These are phyloP conservation scores for Dexiosoma caninum DNA, from an alignment of 2,888 invertebrate species.

Conservation along the genomic window DNA sequence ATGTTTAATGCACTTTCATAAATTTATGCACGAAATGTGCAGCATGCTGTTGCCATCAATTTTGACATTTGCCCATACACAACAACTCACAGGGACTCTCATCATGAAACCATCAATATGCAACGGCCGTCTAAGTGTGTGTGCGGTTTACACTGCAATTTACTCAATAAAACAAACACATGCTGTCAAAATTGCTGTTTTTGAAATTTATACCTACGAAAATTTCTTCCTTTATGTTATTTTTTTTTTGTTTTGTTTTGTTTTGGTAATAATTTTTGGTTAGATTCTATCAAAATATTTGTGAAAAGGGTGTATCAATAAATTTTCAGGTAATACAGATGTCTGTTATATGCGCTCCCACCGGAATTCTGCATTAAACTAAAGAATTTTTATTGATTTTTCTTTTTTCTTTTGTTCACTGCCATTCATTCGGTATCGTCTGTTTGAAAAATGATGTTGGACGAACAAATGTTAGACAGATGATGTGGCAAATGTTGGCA, in stretches of 20 bases:
- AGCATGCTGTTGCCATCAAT: conserved; percentile 40
- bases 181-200: conserved; percentile 52
- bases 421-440: not conserved
- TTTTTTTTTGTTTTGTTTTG: too few relatives aligned
- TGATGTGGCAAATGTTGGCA: not conserved
- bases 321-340: conserved; percentile 56
- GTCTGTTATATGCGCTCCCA: conserved; percentile 28
- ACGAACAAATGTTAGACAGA: conserved; percentile 40
- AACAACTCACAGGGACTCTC: not conserved
- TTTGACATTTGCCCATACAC: conserved; percentile 55
- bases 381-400: conserved; percentile 61
- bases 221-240: not conserved
- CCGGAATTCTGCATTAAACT: conserved; percentile 54
- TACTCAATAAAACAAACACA: conserved; percentile 53
- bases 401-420: too few relatives aligned
- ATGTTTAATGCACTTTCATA: conserved; percentile 39
- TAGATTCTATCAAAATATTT: conserved; percentile 56
- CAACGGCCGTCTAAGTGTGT: conserved; percentile 10
- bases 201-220: not conserved
- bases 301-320: conserved; percentile 53
- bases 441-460: not conserved
- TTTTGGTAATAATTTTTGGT: conserved; percentile 16
- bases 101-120: not conserved
- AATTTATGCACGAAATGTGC: conserved; percentile 53
- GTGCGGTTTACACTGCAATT: conserved; percentile 45